A percentile compares a stretch with the other conserved stretches of the same genome.
These are phyloP conservation scores for Phycodurus eques DNA, from an alignment of 2,113 vertebrate species.

Conservation along the genomic window DNA sequence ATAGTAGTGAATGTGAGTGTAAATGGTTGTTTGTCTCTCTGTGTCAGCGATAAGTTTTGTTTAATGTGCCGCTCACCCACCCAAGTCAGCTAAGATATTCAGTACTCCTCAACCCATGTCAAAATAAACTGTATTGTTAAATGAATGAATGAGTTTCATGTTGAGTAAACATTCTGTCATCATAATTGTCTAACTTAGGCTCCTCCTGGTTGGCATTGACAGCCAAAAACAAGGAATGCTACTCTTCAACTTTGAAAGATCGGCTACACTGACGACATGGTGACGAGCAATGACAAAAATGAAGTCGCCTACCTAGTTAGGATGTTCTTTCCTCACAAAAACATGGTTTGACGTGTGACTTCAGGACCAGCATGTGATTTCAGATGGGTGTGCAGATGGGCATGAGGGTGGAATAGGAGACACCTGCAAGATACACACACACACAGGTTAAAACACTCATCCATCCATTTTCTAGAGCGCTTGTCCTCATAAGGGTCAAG, in stretches of 20 bases:
- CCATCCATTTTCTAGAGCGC: not conserved
- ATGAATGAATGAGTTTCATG: not conserved
- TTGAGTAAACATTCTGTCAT: not conserved
- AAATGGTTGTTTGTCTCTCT: too few species aligned
- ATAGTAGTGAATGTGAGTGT: too few species aligned
- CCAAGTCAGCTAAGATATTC: too few species aligned
- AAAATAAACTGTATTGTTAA: too few species aligned
- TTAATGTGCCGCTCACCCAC: too few species aligned
- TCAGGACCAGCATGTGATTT: conserved; percentile 32
- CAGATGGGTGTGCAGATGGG: not conserved
- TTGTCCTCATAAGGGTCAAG: too few species aligned
- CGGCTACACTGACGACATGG: not conserved
- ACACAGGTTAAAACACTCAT: not conserved
- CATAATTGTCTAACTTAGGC: not conserved
- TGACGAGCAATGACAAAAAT: not conserved
- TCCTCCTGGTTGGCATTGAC: not conserved
- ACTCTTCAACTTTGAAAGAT: conserved; percentile 25
- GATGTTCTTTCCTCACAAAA: conserved; percentile 39
- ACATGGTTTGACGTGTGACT: conserved; percentile 34
- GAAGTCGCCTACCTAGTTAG: conserved; percentile 40
- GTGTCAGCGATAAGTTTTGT: too few species aligned
- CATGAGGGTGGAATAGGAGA: not conserved
- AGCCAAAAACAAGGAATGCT: conserved; percentile 25
- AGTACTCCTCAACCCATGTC: too few species aligned
- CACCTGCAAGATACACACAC: conserved; percentile 27